Conservation (phyloP, 2,888 invertebrate species). For the Dendrolimus houi region DNA sequence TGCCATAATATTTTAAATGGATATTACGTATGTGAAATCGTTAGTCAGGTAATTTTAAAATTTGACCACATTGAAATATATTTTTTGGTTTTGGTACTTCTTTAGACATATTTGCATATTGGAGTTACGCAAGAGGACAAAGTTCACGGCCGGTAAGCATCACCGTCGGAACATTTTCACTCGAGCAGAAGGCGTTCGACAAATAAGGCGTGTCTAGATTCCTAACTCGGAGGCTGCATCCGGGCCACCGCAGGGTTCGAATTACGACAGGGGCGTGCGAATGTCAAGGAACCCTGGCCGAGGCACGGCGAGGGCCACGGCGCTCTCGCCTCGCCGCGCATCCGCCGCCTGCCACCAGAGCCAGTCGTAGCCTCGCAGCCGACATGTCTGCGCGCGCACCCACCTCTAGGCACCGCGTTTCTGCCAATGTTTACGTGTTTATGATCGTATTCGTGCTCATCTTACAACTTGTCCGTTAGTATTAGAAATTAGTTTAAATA, state of each 20-base stretch:
- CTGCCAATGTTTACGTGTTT: conserved; percentile 18
- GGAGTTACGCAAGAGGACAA: conserved; percentile 53
- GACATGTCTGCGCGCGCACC: conserved; percentile 63
- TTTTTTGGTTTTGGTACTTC: conserved; percentile 1
- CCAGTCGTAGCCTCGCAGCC: conserved; percentile 32
- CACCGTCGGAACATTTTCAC: conserved; percentile 43
- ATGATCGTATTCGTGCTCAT: conserved; percentile 15
- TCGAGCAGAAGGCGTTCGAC: conserved; percentile 37
- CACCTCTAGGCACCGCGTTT: conserved; percentile 17
- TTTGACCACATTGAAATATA: too few species aligned
- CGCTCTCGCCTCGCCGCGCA: conserved; percentile 19
- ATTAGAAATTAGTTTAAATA: conserved; percentile 3
- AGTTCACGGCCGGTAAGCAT: conserved; percentile 55
- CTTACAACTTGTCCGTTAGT: conserved; percentile 45
- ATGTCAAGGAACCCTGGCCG: conserved; percentile 69
- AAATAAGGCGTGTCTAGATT: conserved; percentile 64
- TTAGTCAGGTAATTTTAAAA: too few species aligned
- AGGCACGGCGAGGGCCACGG: conserved; percentile 24
- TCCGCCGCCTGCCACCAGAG: conserved; percentile 26
- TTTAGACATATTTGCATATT: conserved; percentile 31
- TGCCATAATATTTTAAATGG: too few species aligned
- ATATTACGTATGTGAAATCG: too few species aligned
- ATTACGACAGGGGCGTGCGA: conserved; percentile 58
- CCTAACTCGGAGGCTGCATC: conserved; percentile 68
- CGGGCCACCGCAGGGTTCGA: conserved; percentile 64